Evolutionary conservation across 2,113 vertebrate genomes (phyloP).

Genomic region (Notothenia coriiceps): DNA sequence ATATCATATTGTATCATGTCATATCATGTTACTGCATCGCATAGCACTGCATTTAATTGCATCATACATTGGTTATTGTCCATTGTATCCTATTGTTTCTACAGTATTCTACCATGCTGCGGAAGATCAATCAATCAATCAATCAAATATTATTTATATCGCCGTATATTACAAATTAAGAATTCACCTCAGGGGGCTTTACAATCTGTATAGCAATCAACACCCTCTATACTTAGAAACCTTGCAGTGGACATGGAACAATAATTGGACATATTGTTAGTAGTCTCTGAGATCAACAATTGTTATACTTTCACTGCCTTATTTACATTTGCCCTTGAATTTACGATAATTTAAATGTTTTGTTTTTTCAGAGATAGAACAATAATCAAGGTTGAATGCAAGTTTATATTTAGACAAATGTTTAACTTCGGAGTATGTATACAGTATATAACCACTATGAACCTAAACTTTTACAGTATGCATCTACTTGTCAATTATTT

Average conservation of each 20-base stretch:
- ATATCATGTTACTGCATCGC: constrained; percentile 40
- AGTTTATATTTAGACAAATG: no score
- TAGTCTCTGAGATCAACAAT: neutral
- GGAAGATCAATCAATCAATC: neutral
- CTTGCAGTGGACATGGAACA: no score
- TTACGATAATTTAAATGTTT: neutral
- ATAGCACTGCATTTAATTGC: constrained; percentile 33
- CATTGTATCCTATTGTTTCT: neutral
- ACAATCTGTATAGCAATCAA: no score
- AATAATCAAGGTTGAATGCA: no score
- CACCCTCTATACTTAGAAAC: no score
- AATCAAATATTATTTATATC: no score
- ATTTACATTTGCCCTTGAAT: neutral
- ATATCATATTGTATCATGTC: constrained; percentile 44
- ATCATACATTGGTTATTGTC: constrained; percentile 7
- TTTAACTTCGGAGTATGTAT: no score
- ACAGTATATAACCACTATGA: no score
- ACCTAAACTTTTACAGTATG: no score
- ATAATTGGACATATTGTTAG: neutral
- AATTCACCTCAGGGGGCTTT: no score
- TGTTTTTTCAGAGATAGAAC: neutral
- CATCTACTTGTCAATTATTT: neutral
- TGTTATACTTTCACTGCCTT: neutral
- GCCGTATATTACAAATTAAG: no score
- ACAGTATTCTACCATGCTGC: neutral